Evolutionary conservation across 2,113 vertebrate genomes (phyloP).

Genomic region (Callipepla californica): DNA sequence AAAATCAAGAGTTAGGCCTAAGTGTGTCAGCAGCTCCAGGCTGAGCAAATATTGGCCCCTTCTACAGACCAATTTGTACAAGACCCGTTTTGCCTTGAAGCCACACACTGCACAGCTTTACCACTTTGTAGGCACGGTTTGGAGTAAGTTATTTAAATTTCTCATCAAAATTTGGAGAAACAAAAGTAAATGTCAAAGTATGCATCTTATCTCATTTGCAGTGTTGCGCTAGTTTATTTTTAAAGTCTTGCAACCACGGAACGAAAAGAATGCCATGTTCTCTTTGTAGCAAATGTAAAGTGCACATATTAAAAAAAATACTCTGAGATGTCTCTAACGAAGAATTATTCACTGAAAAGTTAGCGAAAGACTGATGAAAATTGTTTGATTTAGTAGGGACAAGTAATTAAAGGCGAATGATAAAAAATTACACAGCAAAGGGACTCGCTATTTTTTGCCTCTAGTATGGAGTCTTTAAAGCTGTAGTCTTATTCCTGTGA

Average conservation of each 20-base stretch:
- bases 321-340: neutral
- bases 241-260: conserved; percentile 53
- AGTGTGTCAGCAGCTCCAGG: neutral
- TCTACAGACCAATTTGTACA: neutral
- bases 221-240: conserved; percentile 51
- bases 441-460: neutral
- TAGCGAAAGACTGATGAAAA: neutral
- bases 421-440: neutral
- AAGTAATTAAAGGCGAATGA: neutral
- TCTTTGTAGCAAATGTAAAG: neutral
- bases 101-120: neutral
- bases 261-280: conserved; percentile 53
- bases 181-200: conserved; percentile 58
- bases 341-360: neutral
- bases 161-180: conserved; percentile 59
- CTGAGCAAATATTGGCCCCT: neutral
- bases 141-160: conserved; percentile 36
- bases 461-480: neutral
- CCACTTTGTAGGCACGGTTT: neutral
- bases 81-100: neutral
- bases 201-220: conserved; percentile 32
- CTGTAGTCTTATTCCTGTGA: neutral
- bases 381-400: neutral
- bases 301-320: neutral
- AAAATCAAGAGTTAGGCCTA: neutral